Conservation (phyloP, 2,797 vertebrate genomes). For the Sebastes hubbsi region DNA sequence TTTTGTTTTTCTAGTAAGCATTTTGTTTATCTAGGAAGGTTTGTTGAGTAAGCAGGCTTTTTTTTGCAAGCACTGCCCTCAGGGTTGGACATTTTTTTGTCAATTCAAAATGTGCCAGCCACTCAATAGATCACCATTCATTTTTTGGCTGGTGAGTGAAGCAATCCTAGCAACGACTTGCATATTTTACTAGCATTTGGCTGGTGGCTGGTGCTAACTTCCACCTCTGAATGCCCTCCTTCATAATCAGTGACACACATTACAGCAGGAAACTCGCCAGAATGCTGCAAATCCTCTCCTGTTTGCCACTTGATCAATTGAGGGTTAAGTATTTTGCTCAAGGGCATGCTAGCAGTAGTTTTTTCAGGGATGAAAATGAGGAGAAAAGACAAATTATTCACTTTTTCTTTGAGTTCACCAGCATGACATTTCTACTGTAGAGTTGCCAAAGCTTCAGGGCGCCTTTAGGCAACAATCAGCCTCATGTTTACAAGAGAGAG, state of each 20-base stretch:
- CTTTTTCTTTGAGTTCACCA: constrained; percentile 2
- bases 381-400: background rate
- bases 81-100: background rate
- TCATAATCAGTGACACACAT: background rate
- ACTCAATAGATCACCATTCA: background rate
- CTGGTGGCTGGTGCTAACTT: background rate
- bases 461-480: constrained; percentile 32
- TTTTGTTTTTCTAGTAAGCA: background rate
- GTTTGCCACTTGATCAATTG: background rate
- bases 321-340: constrained; percentile 1
- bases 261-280: background rate
- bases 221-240: background rate
- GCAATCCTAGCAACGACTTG: background rate
- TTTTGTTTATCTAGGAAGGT: background rate
- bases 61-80: too few species aligned
- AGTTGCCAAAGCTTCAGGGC: constrained; percentile 1
- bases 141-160: background rate
- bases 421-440: background rate
- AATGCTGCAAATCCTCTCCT: background rate
- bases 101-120: background rate
- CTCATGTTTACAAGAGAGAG: background rate
- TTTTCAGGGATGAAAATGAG: background rate
- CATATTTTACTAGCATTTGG: background rate
- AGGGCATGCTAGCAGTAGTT: background rate
- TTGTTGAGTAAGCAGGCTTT: background rate